Percentiles rank a stretch among this genome's conserved stretches.
These are phyloP conservation scores for Thaumatotibia leucotreta DNA, from an alignment of 1,140 invertebrate species.

Conservation along the genomic window DNA sequence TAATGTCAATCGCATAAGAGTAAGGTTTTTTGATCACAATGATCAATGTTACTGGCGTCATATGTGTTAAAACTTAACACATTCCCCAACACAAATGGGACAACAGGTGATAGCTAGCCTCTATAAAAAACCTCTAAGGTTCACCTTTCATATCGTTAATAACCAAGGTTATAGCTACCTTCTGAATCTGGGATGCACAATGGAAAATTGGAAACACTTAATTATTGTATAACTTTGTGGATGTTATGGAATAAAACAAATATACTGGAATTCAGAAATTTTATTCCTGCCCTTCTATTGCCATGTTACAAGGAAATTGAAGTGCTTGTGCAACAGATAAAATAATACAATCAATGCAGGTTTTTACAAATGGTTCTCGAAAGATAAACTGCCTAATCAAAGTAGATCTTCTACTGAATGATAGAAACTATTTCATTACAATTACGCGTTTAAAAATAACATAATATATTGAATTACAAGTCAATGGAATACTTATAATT, in stretches of 20 bases:
- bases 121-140: too few species aligned
- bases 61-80: too few species aligned
- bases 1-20: too few species aligned
- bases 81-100: too few species aligned
- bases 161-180: too few species aligned
- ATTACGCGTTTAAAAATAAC: neutral
- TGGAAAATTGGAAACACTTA: too few species aligned
- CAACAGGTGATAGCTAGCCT: too few species aligned
- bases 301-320: neutral
- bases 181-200: too few species aligned
- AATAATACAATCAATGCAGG: neutral
- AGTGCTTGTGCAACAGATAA: neutral
- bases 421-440: neutral
- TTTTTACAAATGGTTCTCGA: neutral
- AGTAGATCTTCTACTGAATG: neutral
- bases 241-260: neutral
- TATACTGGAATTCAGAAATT: neutral
- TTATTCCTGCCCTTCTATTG: neutral
- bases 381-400: neutral
- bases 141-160: too few species aligned
- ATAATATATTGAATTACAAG: slow-evolving; percentile 3
- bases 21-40: too few species aligned
- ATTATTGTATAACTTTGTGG: too few species aligned
- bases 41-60: too few species aligned
- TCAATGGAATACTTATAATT: slow-evolving; percentile 6